phyloP scores from a whole-genome alignment of 2,797 vertebrate genomes.

The Bovichtus variegatus region DNA sequence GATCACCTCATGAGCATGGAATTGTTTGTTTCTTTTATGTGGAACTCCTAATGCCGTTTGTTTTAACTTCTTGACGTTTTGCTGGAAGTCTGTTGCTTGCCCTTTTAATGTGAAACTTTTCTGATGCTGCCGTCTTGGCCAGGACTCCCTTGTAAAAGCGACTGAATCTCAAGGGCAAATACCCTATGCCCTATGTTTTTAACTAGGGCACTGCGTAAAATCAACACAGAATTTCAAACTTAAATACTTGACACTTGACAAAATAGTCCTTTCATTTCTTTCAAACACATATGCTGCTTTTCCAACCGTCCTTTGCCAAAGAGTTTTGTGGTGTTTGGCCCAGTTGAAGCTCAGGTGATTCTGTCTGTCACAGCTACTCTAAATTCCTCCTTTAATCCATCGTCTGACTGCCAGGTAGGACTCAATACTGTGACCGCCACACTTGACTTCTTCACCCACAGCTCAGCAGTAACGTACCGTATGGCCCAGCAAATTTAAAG shows the following conservation, averaged over 20 bases:
- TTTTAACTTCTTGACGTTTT: no score
- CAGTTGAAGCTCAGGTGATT: slow-evolving; percentile 28
- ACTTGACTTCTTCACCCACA: slow-evolving; percentile 26
- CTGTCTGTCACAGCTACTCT: slow-evolving; percentile 38
- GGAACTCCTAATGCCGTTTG: no score
- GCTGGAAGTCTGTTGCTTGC: no score
- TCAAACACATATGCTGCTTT: background rate
- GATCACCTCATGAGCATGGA: no score
- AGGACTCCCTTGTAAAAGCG: no score
- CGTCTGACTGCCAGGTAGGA: background rate
- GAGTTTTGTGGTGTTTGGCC: slow-evolving; percentile 21
- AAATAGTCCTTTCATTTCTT: no score
- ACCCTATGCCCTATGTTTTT: no score
- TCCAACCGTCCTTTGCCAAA: background rate
- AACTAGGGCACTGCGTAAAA: background rate
- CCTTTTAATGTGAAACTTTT: no score
- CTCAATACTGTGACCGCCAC: slow-evolving; percentile 37
- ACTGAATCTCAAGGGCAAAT: no score
- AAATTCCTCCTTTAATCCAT: slow-evolving; percentile 50
- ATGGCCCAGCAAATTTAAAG: slow-evolving; percentile 11
- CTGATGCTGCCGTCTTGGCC: no score
- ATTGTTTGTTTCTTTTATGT: no score
- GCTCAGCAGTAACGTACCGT: slow-evolving; percentile 17
- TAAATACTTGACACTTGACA: background rate
- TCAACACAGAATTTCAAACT: background rate